phyloP scores from a whole-genome alignment of 2,888 invertebrate genomes.

The Parnassius orleans region DNA sequence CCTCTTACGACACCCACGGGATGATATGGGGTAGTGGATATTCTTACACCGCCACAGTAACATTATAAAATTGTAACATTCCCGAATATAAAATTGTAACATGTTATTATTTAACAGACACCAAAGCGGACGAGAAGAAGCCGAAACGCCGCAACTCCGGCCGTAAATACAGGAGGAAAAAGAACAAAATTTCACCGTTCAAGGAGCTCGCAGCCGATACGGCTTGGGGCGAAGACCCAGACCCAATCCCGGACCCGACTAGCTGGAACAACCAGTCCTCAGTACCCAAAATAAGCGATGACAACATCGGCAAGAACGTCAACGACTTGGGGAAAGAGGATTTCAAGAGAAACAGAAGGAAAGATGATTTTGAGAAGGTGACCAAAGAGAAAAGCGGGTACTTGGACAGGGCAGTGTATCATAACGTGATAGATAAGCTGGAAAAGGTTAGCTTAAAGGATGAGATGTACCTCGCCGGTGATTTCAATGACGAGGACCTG shows the following conservation, averaged over 20 bases:
- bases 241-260: slow-evolving; percentile 24
- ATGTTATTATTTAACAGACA: slow-evolving; percentile 3
- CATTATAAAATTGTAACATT: no score
- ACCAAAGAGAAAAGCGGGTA: slow-evolving; percentile 29
- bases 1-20: no score
- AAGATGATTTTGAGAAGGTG: slow-evolving; percentile 1
- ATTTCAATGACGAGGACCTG: slow-evolving; percentile 57
- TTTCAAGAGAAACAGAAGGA: slow-evolving; percentile 37
- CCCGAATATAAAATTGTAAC: background rate
- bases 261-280: slow-evolving; percentile 45
- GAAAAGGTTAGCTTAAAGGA: slow-evolving; percentile 67
- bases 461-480: slow-evolving; percentile 62
- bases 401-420: slow-evolving; percentile 46
- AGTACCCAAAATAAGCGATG: slow-evolving; percentile 45
- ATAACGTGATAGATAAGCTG: slow-evolving; percentile 61
- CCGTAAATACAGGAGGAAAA: slow-evolving; percentile 61
- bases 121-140: slow-evolving; percentile 53
- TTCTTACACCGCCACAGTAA: no score
- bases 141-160: slow-evolving; percentile 59
- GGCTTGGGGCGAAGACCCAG: slow-evolving; percentile 31
- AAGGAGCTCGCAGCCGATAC: slow-evolving; percentile 42
- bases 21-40: no score
- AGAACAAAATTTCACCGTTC: slow-evolving; percentile 58
- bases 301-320: slow-evolving; percentile 63
- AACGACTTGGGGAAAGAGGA: slow-evolving; percentile 50